A percentile compares a stretch with the other conserved stretches of the same genome.
phyloP scores from a whole-genome alignment of 1,140 invertebrate genomes.

The Aphaenogaster rudis region DNA sequence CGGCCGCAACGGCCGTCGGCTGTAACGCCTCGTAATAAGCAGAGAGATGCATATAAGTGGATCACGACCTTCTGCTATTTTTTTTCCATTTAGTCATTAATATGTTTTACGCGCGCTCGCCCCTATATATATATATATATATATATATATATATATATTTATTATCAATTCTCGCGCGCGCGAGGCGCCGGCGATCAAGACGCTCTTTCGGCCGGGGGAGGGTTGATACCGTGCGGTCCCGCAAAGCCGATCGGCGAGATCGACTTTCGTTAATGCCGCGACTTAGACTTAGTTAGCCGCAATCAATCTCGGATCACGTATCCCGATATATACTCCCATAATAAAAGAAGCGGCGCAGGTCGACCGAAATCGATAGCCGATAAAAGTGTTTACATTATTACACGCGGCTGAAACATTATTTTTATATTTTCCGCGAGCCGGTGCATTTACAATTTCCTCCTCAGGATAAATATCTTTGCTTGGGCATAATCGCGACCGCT shows the following conservation, averaged over 20 bases:
- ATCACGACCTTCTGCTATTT: slow-evolving; percentile 67
- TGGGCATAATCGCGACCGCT: neutral
- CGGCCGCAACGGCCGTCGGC: slow-evolving; percentile 36
- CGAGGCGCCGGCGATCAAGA: neutral
- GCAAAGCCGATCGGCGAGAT: slow-evolving; percentile 23
- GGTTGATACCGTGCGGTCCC: neutral
- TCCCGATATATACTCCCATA: slow-evolving; percentile 51
- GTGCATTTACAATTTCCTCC: slow-evolving; percentile 3
- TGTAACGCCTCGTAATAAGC: slow-evolving; percentile 64
- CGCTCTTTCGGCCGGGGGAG: neutral
- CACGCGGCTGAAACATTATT: slow-evolving; percentile 60
- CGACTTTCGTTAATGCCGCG: slow-evolving; percentile 37
- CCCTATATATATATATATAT: no score
- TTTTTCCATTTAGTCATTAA: slow-evolving; percentile 52
- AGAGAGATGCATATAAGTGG: slow-evolving; percentile 59
- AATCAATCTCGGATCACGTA: slow-evolving; percentile 56
- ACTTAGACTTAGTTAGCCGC: slow-evolving; percentile 46
- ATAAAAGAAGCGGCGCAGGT: slow-evolving; percentile 62
- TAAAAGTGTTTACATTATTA: slow-evolving; percentile 65
- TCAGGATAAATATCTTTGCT: slow-evolving; percentile 44
- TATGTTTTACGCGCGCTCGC: neutral
- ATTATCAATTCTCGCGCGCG: neutral
- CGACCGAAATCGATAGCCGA: slow-evolving; percentile 64
- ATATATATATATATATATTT: no score
- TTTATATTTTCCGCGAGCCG: slow-evolving; percentile 48